Conservation (phyloP, 2,888 invertebrate genomes). For the Drosophila paranaensis region DNA sequence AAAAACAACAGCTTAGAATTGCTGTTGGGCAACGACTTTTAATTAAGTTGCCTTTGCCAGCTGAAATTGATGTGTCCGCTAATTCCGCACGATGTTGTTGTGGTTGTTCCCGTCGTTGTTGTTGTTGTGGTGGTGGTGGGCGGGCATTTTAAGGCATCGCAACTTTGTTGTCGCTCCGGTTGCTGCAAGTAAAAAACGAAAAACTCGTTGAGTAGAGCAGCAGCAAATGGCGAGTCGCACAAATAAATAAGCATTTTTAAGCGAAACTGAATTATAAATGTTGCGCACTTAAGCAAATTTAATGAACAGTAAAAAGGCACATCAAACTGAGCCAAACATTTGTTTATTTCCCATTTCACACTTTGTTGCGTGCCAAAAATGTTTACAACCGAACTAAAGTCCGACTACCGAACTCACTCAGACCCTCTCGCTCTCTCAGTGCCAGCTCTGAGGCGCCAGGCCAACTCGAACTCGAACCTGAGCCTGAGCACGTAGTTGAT, state of each 20-base stretch:
- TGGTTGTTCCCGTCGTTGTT: constrained; percentile 10
- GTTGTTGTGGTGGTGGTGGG: constrained; percentile 20
- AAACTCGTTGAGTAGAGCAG: constrained; percentile 45
- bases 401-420: not conserved
- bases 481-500: not conserved
- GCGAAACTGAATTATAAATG: constrained; percentile 63
- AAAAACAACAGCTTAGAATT: constrained; percentile 44
- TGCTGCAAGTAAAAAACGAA: constrained; percentile 46
- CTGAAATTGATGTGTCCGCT: constrained; percentile 66
- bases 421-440: not conserved
- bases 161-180: constrained; percentile 46
- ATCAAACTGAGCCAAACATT: constrained; percentile 59
- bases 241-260: constrained; percentile 20
- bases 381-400: constrained; percentile 12
- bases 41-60: constrained; percentile 67
- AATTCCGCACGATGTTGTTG: constrained; percentile 31
- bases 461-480: no score
- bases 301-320: constrained; percentile 67
- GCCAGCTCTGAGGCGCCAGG: no score
- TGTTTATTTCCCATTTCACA: constrained; percentile 34
- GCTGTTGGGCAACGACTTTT: constrained; percentile 57
- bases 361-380: constrained; percentile 30
- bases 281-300: constrained; percentile 59
- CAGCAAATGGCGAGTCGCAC: no score
- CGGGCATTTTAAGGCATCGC: constrained; percentile 51